Evolutionary conservation across 2,888 invertebrate species (phyloP).

Genomic region (Scaptodrosophila latifasciaeformis): DNA sequence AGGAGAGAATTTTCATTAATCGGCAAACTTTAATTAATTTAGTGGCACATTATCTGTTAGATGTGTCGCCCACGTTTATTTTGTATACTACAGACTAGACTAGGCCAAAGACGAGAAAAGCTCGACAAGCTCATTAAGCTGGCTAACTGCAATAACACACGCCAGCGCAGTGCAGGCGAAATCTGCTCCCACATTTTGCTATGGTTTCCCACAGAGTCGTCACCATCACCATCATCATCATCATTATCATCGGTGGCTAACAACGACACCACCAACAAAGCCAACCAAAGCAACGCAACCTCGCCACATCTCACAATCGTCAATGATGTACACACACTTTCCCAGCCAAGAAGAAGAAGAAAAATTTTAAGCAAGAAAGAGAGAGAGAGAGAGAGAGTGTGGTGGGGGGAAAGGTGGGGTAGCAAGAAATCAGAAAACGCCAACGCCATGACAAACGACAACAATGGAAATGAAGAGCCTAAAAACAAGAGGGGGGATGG

Average conservation of each 20-base stretch:
- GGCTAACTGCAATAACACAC: conserved; percentile 24
- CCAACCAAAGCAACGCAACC: no score
- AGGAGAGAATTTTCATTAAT: no score
- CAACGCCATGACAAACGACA: background rate
- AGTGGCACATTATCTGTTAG: no score
- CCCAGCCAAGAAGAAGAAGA: no score
- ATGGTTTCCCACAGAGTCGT: conserved; percentile 62
- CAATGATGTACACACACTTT: no score
- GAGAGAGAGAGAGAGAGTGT: conserved; percentile 15
- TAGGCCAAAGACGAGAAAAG: background rate
- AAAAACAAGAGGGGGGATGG: background rate
- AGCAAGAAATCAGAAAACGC: conserved; percentile 2
- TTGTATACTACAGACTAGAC: no score
- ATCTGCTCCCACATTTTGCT: conserved; percentile 44
- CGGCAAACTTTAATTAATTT: no score
- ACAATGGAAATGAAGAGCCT: background rate
- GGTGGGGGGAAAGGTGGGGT: no score
- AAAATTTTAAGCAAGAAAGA: conserved; percentile 35
- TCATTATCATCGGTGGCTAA: conserved; percentile 12
- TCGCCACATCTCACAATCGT: no score
- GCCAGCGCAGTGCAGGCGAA: conserved; percentile 12
- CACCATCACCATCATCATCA: conserved; percentile 27
- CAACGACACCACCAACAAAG: conserved; percentile 45
- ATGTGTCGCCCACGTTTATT: no score
- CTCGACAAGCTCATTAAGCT: conserved; percentile 51